Base-by-base conservation (phyloP, 2,888 invertebrate genomes). In the Drosophila prostipennis region DNA sequence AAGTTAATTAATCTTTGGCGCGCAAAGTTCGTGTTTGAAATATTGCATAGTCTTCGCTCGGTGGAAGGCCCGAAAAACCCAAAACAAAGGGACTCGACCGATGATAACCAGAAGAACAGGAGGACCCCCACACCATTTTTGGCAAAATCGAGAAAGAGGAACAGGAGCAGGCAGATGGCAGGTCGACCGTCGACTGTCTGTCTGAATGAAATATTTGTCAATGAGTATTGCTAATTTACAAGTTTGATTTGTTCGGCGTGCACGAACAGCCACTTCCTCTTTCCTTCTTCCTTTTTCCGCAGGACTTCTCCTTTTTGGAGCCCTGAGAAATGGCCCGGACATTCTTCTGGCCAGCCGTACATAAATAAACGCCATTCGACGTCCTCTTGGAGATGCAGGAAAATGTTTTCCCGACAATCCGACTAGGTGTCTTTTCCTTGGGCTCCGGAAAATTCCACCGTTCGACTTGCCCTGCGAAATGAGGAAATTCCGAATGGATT, bases 1-100 rank as follows among this genome's bases (percentile, higher is more conserved):
- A 90, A 91, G 90, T 91, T 90, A 91, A 91, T 91, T 91, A 91
- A 91, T 91, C 91, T 91, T 87, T 88, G 85, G 89, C 89, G 89
- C 87, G 81, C 82, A 81, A 77, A 84, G 87, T 79, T 79, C 86
- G 88, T 87, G 88, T 86, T 80, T 87, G 86, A 87, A 87, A 88
- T 87, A 87, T 86, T 80, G 86, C 82, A 80, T 63, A 77, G 77
- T 68, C 55, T 49, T 42, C 11, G 16, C 6, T 19, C 19, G 19
- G 19, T 19, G 19, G 19, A 19, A 19, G 19, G 19, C 53, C 37
- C 63, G 63, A 63, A 48, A 48, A 69, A 71, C 53, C 37, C 63
- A 68, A 63, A 48, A 48, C 73, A 71, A 76, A 49, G 53, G 59
- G 57, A 73, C 29, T 32, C 32, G 45, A 39, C 23, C 23, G 63